Conservation (phyloP, 1,140 invertebrate species). For the Callitettix versicolor region DNA sequence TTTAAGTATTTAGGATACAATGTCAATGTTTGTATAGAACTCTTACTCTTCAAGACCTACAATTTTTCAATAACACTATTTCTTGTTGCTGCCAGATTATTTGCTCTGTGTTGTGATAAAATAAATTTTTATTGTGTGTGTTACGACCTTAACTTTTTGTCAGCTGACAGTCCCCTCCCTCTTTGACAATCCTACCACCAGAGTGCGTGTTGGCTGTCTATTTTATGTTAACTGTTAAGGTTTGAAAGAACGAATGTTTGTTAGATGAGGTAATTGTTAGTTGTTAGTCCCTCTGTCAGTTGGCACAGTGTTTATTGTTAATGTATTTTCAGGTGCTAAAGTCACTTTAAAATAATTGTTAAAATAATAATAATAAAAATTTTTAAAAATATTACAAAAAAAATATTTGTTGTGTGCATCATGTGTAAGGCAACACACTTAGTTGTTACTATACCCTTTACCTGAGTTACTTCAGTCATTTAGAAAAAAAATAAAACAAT, state of each 20-base stretch:
- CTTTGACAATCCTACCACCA: slow-evolving; percentile 14
- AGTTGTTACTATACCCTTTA: too few species aligned
- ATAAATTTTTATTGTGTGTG: slow-evolving; percentile 22
- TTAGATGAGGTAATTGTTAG: slow-evolving; percentile 15
- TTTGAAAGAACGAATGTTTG: slow-evolving; percentile 15
- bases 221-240: slow-evolving; percentile 23
- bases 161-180: slow-evolving; percentile 20
- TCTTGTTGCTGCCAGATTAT: slow-evolving; percentile 25
- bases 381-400: slow-evolving; percentile 2
- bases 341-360: slow-evolving; percentile 25
- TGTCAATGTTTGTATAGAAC: slow-evolving; percentile 18
- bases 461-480: too few species aligned
- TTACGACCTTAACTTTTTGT: slow-evolving; percentile 16
- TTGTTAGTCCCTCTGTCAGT: slow-evolving; percentile 23
- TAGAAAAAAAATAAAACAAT: too few species aligned
- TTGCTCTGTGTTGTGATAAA: slow-evolving; percentile 26
- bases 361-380: slow-evolving; percentile 20
- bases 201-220: slow-evolving; percentile 14
- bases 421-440: slow-evolving; percentile 13
- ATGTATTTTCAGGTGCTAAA: slow-evolving; percentile 25
- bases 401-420: slow-evolving; percentile 26
- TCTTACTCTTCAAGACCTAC: slow-evolving; percentile 12
- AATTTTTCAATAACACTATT: slow-evolving; percentile 15
- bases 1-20: slow-evolving; percentile 11
- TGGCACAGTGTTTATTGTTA: slow-evolving; percentile 26